Percentiles rank a stretch among this genome's conserved stretches.
phyloP scores from a whole-genome alignment of 2,113 vertebrate species.

The Trematocara marginatum region DNA sequence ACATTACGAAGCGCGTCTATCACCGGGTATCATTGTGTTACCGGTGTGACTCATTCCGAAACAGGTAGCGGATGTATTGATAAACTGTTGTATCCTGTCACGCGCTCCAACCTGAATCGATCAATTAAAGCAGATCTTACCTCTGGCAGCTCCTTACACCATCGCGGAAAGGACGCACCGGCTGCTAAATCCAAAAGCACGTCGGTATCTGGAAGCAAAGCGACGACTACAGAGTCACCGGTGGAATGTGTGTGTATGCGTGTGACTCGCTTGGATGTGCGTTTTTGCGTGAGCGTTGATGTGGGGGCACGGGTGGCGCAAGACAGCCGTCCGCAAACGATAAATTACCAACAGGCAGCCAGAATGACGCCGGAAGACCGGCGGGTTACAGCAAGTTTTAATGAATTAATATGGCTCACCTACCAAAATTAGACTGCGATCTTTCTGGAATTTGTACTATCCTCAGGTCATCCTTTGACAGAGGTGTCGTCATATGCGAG shows the following conservation, averaged over 20 bases:
- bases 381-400: background rate
- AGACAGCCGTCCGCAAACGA: slow-evolving; percentile 7
- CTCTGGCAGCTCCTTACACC: slow-evolving; percentile 25
- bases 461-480: background rate
- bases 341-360: background rate
- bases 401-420: background rate
- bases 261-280: background rate
- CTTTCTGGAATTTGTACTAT: background rate
- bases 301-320: slow-evolving; percentile 41
- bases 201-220: background rate
- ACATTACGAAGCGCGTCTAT: background rate
- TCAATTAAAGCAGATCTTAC: slow-evolving; percentile 5
- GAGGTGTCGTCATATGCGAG: background rate
- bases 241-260: slow-evolving; percentile 4
- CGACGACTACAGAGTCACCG: slow-evolving; percentile 12
- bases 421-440: background rate
- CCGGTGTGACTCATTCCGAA: slow-evolving; percentile 1
- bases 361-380: background rate
- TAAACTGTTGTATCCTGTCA: background rate
- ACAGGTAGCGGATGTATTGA: background rate
- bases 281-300: background rate
- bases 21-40: background rate
- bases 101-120: background rate
- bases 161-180: background rate
- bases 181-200: slow-evolving; percentile 44